Conservation (phyloP, 2,888 invertebrate genomes). For the Mesopsocus fuscifrons region DNA sequence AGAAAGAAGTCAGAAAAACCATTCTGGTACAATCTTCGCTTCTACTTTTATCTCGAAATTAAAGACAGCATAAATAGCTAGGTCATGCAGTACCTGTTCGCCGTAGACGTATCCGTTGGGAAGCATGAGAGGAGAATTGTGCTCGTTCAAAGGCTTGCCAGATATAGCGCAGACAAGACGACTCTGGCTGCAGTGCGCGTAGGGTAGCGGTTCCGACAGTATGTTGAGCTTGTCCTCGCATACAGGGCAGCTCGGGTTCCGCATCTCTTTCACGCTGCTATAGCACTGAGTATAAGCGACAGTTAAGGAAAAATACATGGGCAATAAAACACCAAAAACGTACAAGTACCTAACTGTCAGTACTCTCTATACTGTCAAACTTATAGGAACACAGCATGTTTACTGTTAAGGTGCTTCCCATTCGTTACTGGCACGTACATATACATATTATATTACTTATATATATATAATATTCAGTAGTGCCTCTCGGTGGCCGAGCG, state of each 20-base stretch:
- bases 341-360: constrained; percentile 15
- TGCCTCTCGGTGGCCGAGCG: too few relatives aligned
- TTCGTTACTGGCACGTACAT: too few relatives aligned
- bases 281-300: constrained; percentile 43
- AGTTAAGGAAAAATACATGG: constrained; percentile 25
- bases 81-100: constrained; percentile 72
- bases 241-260: constrained; percentile 79
- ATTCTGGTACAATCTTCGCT: too few relatives aligned
- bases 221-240: constrained; percentile 75
- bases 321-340: constrained; percentile 6
- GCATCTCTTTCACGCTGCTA: constrained; percentile 36
- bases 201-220: constrained; percentile 72
- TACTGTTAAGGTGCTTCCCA: too few relatives aligned
- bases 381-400: too few relatives aligned
- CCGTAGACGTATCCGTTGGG: constrained; percentile 97
- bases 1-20: too few relatives aligned
- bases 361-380: constrained; percentile 16
- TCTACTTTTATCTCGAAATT: too few relatives aligned
- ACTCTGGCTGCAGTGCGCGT: constrained; percentile 92
- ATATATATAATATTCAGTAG: too few relatives aligned
- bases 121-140: constrained; percentile 96
- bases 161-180: constrained; percentile 81
- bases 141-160: constrained; percentile 82
- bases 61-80: too few relatives aligned
- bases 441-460: too few relatives aligned